phyloP scores from a whole-genome alignment of 2,888 invertebrate species.

The Ferdinandea cuprea region DNA sequence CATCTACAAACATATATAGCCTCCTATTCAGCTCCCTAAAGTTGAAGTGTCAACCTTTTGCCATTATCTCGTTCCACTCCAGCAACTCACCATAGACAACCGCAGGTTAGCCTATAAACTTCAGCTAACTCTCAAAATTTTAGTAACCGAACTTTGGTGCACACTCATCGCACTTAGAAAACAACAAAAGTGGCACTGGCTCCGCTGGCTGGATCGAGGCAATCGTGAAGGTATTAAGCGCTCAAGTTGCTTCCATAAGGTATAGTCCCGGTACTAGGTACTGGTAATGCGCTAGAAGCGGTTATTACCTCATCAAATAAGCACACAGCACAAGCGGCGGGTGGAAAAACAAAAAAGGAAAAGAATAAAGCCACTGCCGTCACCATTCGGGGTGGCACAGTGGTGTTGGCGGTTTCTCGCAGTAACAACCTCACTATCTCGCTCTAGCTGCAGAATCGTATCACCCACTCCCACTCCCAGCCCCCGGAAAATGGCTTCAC shows the following conservation, averaged over 20 bases:
- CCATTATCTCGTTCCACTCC: neutral
- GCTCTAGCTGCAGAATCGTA: neutral
- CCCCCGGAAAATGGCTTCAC: slow-evolving; percentile 58
- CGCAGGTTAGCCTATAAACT: slow-evolving; percentile 40
- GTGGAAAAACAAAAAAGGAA: slow-evolving; percentile 40
- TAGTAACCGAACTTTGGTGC: slow-evolving; percentile 56
- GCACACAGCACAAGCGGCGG: slow-evolving; percentile 47
- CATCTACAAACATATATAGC: too few species aligned
- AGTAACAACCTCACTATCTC: slow-evolving; percentile 26
- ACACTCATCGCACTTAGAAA: slow-evolving; percentile 2
- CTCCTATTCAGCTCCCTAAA: too few species aligned
- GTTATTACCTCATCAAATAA: slow-evolving; percentile 71
- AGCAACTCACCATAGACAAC: neutral
- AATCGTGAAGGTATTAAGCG: slow-evolving; percentile 66
- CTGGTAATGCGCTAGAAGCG: slow-evolving; percentile 73
- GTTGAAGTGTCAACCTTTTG: too few species aligned
- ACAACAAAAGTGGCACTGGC: slow-evolving; percentile 1
- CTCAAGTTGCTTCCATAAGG: slow-evolving; percentile 70
- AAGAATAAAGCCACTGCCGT: slow-evolving; percentile 68
- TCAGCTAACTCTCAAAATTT: slow-evolving; percentile 57
- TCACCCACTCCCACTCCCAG: too few species aligned
- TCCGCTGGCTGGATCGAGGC: slow-evolving; percentile 31
- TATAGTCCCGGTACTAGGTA: slow-evolving; percentile 57
- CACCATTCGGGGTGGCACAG: slow-evolving; percentile 34
- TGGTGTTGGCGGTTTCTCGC: slow-evolving; percentile 47